phyloP scores from a whole-genome alignment of 2,113 vertebrate species.

The Ctenodactylus gundi region DNA sequence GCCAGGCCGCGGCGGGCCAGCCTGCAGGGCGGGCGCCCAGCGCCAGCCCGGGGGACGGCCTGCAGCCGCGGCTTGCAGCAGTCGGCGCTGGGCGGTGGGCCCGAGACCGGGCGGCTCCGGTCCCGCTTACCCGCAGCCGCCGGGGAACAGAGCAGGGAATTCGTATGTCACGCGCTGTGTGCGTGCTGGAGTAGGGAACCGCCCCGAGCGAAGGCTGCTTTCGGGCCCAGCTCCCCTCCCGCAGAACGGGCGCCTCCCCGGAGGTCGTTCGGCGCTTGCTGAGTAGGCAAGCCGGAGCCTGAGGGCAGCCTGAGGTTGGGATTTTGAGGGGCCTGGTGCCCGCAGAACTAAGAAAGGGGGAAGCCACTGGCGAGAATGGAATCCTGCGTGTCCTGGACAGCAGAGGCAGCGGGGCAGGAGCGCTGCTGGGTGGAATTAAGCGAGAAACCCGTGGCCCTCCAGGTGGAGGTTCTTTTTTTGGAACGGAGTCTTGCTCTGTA shows the following conservation, averaged over 20 bases:
- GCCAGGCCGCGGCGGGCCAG: not conserved
- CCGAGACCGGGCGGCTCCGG: no score
- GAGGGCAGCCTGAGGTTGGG: no score
- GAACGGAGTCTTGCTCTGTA: no score
- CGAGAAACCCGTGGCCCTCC: not conserved
- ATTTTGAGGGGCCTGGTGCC: not conserved
- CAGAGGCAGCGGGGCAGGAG: not conserved
- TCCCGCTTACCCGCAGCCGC: not conserved
- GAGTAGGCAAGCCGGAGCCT: no score
- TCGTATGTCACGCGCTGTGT: accelerated
- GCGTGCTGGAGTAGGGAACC: accelerated
- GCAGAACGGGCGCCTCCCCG: no score
- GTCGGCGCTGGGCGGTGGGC: no score
- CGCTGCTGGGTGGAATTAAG: accelerated
- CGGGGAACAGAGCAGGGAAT: not conserved
- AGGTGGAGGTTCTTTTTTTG: not conserved
- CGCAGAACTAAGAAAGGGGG: not conserved
- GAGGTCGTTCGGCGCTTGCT: no score
- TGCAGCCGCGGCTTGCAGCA: no score
- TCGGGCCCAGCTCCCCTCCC: not conserved
- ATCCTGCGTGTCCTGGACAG: accelerated
- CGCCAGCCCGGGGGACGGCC: no score
- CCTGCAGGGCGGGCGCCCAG: not conserved
- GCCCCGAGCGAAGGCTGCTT: accelerated
- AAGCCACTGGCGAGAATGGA: no score